Conservation (phyloP, 2,888 invertebrate species). For the Apeira syringaria region DNA sequence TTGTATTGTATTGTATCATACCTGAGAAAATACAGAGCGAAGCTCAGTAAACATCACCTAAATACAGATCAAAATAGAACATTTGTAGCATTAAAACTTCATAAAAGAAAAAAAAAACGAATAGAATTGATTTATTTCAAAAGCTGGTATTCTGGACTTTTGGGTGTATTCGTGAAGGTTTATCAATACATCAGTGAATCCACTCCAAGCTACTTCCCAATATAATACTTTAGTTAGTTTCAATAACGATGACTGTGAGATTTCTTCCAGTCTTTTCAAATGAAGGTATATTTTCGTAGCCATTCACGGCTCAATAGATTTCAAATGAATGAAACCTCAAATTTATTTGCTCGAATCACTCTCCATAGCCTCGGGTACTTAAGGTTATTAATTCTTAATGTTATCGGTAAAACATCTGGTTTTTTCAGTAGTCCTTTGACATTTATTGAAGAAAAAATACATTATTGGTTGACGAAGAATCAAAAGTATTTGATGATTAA, state of each 20-base stretch:
- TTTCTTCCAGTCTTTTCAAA: conserved; percentile 25
- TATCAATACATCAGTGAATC: conserved; percentile 8
- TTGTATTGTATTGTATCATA: too few relatives aligned
- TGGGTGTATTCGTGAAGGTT: conserved; percentile 1
- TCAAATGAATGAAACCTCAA: conserved; percentile 32
- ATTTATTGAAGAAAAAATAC: conserved; percentile 35
- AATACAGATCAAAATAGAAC: too few relatives aligned
- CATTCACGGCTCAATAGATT: conserved; percentile 40
- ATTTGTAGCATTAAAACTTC: too few relatives aligned
- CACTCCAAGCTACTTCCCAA: conserved; percentile 2
- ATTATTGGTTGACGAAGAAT: conserved; percentile 34
- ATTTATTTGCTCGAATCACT: conserved; percentile 36
- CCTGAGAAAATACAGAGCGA: too few relatives aligned
- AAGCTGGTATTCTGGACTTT: conserved; percentile 4
- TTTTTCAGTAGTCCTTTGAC: conserved; percentile 38
- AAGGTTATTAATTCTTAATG: conserved; percentile 53
- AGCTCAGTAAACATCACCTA: too few relatives aligned
- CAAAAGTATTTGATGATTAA: conserved; percentile 61
- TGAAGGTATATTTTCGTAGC: conserved; percentile 31
- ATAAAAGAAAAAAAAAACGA: too few relatives aligned
- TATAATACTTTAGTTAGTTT: conserved; percentile 11
- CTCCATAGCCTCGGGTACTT: conserved; percentile 42
- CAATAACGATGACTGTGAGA: conserved; percentile 28
- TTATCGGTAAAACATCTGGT: conserved; percentile 41
- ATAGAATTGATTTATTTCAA: too few relatives aligned